Base-by-base conservation (phyloP, 2,888 invertebrate species). In the Cryptocheilus praepositus region DNA sequence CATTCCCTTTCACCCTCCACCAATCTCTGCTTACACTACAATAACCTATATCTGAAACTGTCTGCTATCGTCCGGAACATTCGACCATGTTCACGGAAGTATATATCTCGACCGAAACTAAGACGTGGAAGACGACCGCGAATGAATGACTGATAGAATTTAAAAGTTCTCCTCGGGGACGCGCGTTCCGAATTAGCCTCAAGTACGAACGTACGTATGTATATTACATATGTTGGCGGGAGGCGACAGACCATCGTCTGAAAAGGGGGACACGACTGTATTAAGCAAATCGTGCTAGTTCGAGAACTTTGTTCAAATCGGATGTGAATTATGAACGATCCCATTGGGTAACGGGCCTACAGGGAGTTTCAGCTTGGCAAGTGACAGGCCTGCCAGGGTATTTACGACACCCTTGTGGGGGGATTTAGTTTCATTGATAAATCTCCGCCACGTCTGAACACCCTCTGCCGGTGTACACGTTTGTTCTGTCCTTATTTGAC, bases 301-400 rank as follows among this genome's bases (percentile, higher is more conserved):
- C 61, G 60, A 64, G 67, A 85, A 85, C 79, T 85, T 83, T 80
- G 79, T 81, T 81, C 72, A 79, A 80, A 84, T 83, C 81, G 76
- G 78, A 78, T 81, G 82, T 83, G 81, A 85, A 84, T 85, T 83
- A 85, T 83, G 81, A 75, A 77, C 72, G 70, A 73, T 78, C 78
- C 80, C 78, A 36, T 43, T 59, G 81, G 79, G 77, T 73, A 69
- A 67, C 75, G 66, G 71, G 75, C 68, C 81, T 78, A 71, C 51
- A 59, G 77, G 76, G 75, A 77, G 46, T 66, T 68, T 67, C 67
- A 60, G 46, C 45, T 13, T 11, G 49, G 18, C 58, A 61, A 67
- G 61, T 65, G 76, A 78, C 76, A 69, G 67, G 53, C 64, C 54
- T 62, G 63, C 45, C 54, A 43, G 53, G 56, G 62, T 79, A 78